phyloP scores from a whole-genome alignment of 2,113 vertebrate genomes.

The Phalacrocorax carbo region DNA sequence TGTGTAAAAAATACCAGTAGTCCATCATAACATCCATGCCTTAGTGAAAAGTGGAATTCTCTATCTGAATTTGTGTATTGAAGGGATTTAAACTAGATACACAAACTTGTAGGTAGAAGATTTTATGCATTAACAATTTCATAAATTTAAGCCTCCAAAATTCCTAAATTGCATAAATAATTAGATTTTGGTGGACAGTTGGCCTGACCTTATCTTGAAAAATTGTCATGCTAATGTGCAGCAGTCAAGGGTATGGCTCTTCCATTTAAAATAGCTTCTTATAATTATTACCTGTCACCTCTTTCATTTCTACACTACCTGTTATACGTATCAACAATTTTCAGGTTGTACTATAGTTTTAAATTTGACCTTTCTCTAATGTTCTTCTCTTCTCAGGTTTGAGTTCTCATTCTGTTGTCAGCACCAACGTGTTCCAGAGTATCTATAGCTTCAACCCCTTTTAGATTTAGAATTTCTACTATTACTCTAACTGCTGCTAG shows the following conservation, averaged over 20 bases:
- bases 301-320: neutral
- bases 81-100: neutral
- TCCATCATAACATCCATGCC: neutral
- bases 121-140: neutral
- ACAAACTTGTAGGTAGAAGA: neutral
- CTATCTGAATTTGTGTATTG: neutral
- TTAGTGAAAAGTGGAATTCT: neutral
- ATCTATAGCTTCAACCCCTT: neutral
- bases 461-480: neutral
- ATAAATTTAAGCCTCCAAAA: neutral
- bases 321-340: neutral
- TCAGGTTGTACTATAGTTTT: neutral
- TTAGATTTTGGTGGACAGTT: neutral
- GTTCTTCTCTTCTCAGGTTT: neutral
- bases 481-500: neutral
- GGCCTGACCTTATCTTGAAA: neutral
- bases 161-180: neutral
- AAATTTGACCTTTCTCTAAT: neutral
- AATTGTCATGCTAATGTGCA: neutral
- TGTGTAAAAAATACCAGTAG: neutral
- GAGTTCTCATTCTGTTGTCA: neutral
- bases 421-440: neutral
- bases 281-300: neutral
- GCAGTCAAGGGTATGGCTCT: neutral
- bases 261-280: neutral